A percentile compares a stretch with the other conserved stretches of the same genome.
Conservation (phyloP, 2,797 vertebrate genomes). For the Balearica regulorum region DNA sequence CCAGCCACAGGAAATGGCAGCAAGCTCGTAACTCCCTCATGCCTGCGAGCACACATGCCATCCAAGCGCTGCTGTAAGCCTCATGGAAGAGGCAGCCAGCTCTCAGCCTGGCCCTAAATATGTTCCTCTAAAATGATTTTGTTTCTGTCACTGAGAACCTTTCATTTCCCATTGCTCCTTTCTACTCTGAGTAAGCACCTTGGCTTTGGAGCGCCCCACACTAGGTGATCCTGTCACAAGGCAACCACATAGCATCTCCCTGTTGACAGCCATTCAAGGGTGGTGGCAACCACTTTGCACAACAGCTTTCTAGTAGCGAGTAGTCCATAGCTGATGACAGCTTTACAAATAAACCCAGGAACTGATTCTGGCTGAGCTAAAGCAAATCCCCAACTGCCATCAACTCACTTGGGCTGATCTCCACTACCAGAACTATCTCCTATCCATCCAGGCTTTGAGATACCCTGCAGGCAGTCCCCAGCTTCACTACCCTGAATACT, state of each 20-base stretch:
- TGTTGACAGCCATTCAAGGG: not conserved
- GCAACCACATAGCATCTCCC: accelerated
- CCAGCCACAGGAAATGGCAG: too few relatives aligned
- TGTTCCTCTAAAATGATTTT: accelerated
- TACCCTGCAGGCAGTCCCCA: not conserved
- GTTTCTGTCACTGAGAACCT: not conserved
- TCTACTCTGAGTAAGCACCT: not conserved
- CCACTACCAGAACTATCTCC: not conserved
- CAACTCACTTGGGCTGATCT: not conserved
- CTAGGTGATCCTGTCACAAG: not conserved
- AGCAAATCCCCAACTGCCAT: not conserved
- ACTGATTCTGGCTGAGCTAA: not conserved
- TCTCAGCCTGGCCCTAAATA: not conserved
- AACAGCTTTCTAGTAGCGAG: not conserved
- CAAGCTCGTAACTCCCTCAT: not conserved
- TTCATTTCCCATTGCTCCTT: not conserved
- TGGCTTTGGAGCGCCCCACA: not conserved
- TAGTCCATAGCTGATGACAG: not conserved
- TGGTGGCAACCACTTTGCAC: not conserved
- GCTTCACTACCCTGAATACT: not conserved
- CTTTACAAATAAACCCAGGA: not conserved
- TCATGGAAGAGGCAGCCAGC: not conserved
- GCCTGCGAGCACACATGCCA: accelerated
- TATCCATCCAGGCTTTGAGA: not conserved
- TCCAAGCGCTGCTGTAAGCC: not conserved